phyloP scores from a whole-genome alignment of 2,113 vertebrate species.

The Ctenodactylus gundi region DNA sequence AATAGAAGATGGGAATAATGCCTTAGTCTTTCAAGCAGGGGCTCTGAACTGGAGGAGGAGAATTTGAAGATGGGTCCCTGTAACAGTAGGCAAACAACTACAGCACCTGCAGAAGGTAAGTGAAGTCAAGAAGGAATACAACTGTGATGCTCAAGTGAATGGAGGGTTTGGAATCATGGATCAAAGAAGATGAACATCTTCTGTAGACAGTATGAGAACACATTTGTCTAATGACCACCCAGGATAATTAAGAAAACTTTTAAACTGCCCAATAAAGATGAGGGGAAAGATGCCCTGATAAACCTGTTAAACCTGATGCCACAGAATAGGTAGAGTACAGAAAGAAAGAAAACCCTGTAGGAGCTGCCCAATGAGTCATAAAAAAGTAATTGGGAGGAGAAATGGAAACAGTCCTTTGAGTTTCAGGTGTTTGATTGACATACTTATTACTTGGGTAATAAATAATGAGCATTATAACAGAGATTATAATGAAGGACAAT shows the following conservation, averaged over 20 bases:
- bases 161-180: neutral
- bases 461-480: neutral
- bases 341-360: neutral
- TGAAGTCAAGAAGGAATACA: neutral
- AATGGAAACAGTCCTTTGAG: conserved; percentile 17
- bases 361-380: conserved; percentile 41
- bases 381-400: conserved; percentile 35
- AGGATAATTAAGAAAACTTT: conserved; percentile 8
- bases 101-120: neutral
- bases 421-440: neutral
- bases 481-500: neutral
- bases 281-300: neutral
- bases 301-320: conserved; percentile 48
- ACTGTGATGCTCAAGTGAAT: neutral
- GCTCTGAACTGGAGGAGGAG: neutral
- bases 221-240: neutral
- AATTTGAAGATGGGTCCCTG: neutral
- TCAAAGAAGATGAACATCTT: neutral
- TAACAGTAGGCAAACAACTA: neutral
- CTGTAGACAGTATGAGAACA: neutral
- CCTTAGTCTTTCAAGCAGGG: neutral
- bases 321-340: neutral
- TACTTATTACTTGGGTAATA: neutral
- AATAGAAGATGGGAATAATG: neutral
- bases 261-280: neutral